These are phyloP conservation scores for Agrotis clavis DNA, from an alignment of 2,888 invertebrate genomes.

Conservation along the genomic window DNA sequence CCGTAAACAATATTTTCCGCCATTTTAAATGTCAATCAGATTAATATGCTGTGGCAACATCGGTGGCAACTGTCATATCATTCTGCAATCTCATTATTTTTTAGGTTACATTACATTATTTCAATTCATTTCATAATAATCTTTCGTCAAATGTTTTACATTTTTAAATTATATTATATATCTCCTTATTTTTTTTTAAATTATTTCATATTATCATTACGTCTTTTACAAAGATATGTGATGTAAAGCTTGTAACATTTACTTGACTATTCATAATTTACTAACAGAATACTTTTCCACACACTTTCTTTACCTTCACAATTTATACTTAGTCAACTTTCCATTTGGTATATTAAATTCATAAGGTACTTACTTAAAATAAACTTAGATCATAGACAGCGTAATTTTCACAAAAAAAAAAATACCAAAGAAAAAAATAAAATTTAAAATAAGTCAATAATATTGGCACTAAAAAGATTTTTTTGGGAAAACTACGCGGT, in stretches of 20 bases:
- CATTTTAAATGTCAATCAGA: slow-evolving; percentile 57
- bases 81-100: slow-evolving; percentile 43
- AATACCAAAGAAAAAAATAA: not conserved
- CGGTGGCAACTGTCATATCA: slow-evolving; percentile 45
- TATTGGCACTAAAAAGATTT: slow-evolving; percentile 41
- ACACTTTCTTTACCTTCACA: slow-evolving; percentile 2
- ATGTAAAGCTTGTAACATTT: slow-evolving; percentile 10
- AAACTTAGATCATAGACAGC: slow-evolving; percentile 1
- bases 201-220: not conserved
- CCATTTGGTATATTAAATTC: slow-evolving; percentile 63
- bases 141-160: slow-evolving; percentile 23
- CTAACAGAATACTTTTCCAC: slow-evolving; percentile 18
- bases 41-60: slow-evolving; percentile 49
- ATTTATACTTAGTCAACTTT: slow-evolving; percentile 33
- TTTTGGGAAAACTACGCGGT: slow-evolving; percentile 55
- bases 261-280: slow-evolving; percentile 10
- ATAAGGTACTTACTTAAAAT: slow-evolving; percentile 33
- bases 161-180: not conserved
- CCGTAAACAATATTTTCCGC: slow-evolving; percentile 29
- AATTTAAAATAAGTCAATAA: not conserved
- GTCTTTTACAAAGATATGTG: not conserved
- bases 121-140: slow-evolving; percentile 26
- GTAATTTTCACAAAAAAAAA: slow-evolving; percentile 52
- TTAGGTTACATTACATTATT: slow-evolving; percentile 48
- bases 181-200: not conserved